A percentile compares a stretch with the other conserved stretches of the same genome.
Evolutionary conservation across 1,140 invertebrate genomes (phyloP).

Genomic region (Drosophila athabasca): DNA sequence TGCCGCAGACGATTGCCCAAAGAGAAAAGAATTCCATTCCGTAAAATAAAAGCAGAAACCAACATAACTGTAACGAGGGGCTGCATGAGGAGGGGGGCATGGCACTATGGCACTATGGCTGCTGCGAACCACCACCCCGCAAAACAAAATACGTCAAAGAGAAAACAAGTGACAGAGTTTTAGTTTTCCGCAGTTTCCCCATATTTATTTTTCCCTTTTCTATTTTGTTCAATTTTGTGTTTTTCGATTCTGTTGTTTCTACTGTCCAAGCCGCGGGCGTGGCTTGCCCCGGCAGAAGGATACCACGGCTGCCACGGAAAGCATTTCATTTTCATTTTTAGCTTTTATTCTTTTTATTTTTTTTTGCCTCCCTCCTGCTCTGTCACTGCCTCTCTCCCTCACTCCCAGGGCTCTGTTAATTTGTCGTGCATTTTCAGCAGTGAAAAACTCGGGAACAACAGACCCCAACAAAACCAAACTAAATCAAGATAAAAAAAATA

Average conservation of each 20-base stretch:
- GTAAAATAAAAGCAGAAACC: slow-evolving; percentile 28
- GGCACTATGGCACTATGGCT: background rate
- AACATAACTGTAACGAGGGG: background rate
- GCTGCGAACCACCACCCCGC: slow-evolving; percentile 4
- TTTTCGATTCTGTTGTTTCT: slow-evolving; percentile 20
- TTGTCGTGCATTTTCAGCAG: slow-evolving; percentile 74
- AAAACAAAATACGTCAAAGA: slow-evolving; percentile 35
- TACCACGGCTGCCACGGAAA: slow-evolving; percentile 42
- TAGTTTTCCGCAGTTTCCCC: slow-evolving; percentile 52
- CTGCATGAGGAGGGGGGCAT: slow-evolving; percentile 6
- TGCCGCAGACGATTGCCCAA: slow-evolving; percentile 22
- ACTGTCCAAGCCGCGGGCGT: slow-evolving; percentile 64
- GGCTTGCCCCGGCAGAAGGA: slow-evolving; percentile 52
- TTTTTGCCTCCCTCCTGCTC: slow-evolving; percentile 21
- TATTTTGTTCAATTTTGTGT: slow-evolving; percentile 26
- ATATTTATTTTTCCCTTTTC: slow-evolving; percentile 12
- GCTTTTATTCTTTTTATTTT: slow-evolving; percentile 18
- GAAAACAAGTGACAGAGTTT: slow-evolving; percentile 65
- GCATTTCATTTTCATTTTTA: slow-evolving; percentile 55
- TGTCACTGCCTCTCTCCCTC: slow-evolving; percentile 10
- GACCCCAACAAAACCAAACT: slow-evolving; percentile 37
- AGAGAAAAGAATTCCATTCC: slow-evolving; percentile 7
- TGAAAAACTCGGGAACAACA: slow-evolving; percentile 41
- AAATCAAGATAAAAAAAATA: slow-evolving; percentile 21
- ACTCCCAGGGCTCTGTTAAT: slow-evolving; percentile 57